These are phyloP conservation scores for Struthidea cinerea DNA, from an alignment of 2,113 vertebrate genomes.

Conservation along the genomic window DNA sequence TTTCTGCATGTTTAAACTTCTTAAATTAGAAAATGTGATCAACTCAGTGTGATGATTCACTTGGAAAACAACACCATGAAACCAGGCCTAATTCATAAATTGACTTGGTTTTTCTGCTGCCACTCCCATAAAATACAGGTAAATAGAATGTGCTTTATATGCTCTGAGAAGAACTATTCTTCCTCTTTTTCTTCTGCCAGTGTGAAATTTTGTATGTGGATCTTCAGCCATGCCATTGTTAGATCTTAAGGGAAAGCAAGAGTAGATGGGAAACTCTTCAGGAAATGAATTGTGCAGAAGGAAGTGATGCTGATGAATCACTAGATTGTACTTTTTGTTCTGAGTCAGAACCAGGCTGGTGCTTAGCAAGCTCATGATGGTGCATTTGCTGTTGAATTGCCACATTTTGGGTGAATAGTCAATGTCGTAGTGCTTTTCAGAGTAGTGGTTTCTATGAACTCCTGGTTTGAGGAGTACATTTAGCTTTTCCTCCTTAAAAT, in stretches of 20 bases:
- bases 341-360: conserved; percentile 10
- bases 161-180: neutral
- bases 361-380: neutral
- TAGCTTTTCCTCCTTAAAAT: neutral
- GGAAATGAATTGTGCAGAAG: conserved; percentile 24
- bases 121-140: neutral
- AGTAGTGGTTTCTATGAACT: neutral
- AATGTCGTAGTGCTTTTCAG: neutral
- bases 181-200: neutral
- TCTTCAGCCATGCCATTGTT: neutral
- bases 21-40: conserved; percentile 43
- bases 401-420: neutral
- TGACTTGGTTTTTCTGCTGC: neutral
- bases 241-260: conserved; percentile 4
- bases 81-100: conserved; percentile 33
- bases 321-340: neutral
- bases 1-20: conserved; percentile 60
- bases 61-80: conserved; percentile 4
- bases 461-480: neutral
- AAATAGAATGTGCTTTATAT: neutral
- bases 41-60: conserved; percentile 35
- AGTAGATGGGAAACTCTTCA: conserved; percentile 3
- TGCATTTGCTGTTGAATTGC: neutral
- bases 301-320: conserved; percentile 10
- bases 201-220: neutral